A percentile compares a stretch with the other conserved stretches of the same genome.
Evolutionary conservation across 2,888 invertebrate genomes (phyloP).

Genomic region (Xanthia icteritia): DNA sequence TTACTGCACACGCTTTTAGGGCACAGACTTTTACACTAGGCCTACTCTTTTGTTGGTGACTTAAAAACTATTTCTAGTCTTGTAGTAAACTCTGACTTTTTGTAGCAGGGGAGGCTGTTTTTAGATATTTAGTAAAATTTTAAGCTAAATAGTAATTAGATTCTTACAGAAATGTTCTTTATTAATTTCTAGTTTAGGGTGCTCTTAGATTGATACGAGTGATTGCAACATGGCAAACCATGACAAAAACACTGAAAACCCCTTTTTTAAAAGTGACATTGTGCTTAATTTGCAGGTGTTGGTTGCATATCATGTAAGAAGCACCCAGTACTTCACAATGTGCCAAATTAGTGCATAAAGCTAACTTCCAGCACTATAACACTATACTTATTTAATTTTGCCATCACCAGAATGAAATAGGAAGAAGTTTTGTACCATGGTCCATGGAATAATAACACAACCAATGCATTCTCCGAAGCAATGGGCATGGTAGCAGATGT

Average conservation of each 20-base stretch:
- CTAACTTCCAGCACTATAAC: conserved; percentile 16
- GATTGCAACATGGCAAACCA: not conserved
- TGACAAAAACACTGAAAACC: rapidly evolving
- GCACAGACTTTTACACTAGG: conserved; percentile 58
- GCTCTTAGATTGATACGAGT: not conserved
- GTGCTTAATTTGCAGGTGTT: not conserved
- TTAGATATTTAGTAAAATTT: conserved; percentile 50
- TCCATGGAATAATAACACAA: not conserved
- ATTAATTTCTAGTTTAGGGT: conserved; percentile 1
- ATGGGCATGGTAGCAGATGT: too few species aligned
- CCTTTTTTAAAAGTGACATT: not conserved
- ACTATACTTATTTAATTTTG: conserved; percentile 1
- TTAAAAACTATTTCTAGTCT: conserved; percentile 44
- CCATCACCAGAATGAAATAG: conserved; percentile 7
- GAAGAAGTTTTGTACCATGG: not conserved
- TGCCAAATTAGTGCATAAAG: conserved; percentile 63
- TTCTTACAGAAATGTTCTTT: conserved; percentile 8
- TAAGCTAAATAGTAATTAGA: conserved; percentile 27
- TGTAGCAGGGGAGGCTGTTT: conserved; percentile 38
- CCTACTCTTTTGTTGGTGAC: conserved; percentile 40
- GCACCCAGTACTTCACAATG: conserved; percentile 36
- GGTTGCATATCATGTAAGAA: not conserved
- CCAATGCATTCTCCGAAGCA: not conserved
- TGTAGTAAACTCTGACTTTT: conserved; percentile 41
- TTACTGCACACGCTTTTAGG: conserved; percentile 62